Base-by-base conservation (phyloP, 30 jellyfish, hydroid and myxozoan genomes). In the Mastigias papua region DNA sequence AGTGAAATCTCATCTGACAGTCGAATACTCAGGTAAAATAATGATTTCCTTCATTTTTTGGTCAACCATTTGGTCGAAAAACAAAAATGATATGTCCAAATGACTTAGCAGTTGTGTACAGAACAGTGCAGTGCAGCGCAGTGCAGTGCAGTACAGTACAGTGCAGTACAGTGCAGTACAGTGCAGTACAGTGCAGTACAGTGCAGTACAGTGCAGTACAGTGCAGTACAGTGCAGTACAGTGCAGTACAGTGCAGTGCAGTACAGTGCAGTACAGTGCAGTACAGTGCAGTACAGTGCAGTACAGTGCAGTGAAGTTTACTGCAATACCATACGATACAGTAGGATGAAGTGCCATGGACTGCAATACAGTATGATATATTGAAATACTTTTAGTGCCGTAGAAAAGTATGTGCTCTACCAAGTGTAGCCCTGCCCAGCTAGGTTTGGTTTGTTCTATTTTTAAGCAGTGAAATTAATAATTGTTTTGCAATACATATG, bases 21-120 rank as follows among this genome's bases (percentile, higher is more conserved):
- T 94, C 25, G 97, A 94, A 58, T 81, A 84, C 1, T 78, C 97
- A 1, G 82, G 98, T 94, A 79, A 70, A 4, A 95, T 78, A 13
- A 6, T 54, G 67, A 19, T 54, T 46, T n/a, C n/a, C n/a, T n/a
- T n/a, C n/a, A n/a, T n/a, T n/a, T n/a, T n/a, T n/a, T n/a, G n/a
- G n/a, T n/a, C n/a, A n/a, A n/a, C n/a, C n/a, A n/a, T n/a, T n/a
- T n/a, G n/a, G n/a, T n/a, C n/a, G n/a, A n/a, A n/a, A n/a, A n/a
- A n/a, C n/a, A n/a, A n/a, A n/a, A n/a, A n/a, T n/a, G n/a, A n/a
- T n/a, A n/a, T n/a, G n/a, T n/a, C n/a, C n/a, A n/a, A n/a, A n/a
- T 6, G 13, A 46, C 60, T 6, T 46, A 46, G 16, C 60, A 46
- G 60, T 46, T 6, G 13, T 6, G 60, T 46, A 46, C 60, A 46